Base-by-base conservation (phyloP, 2,113 vertebrate genomes). In the Prolemur simus region DNA sequence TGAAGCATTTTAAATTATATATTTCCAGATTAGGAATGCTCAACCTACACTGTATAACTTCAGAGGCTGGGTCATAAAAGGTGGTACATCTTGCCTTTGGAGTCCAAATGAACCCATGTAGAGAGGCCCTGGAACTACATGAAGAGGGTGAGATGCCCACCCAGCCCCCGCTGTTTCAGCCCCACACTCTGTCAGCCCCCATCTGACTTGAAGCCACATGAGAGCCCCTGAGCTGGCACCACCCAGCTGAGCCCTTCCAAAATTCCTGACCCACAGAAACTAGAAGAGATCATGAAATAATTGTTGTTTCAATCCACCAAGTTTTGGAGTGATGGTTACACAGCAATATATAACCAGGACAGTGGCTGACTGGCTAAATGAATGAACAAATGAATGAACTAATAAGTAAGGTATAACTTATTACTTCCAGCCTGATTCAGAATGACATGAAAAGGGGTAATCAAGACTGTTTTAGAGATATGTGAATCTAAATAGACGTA, bases 401-500 rank as follows among this genome's bases (percentile, higher is more conserved):
- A 87, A 49, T 42, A 68, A 45, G 14, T 71, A 39, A 39, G 32
- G 25, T 32, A 1, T 3, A 82, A 66, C 10, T 49, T 78, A 58
- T 52, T 73, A 47, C 7, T 69, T 83, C 47, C 8, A 29, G 32
- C 54, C 80, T 93, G 86, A 86, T 42, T 93, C 54, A 73, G 54
- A 74, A 78, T 52, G 27, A 8, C 81, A 14, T 87, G 6, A 63
- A 47, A 76, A 54, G 8, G 13, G 81, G 9, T 39, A 47, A 49
- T 64, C 34, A 76, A 76, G 45, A 64, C 11, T 77, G 52, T 37
- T 64, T 42, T 88, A 9, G 45, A 97, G 37, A 86, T 76, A 34
- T 92, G 14, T 56, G 34, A 74, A 34, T 94, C 23, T 77, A 85
- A 88, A 10, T 68, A 76, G 58, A 93, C 85, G 87, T 80, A 96